These are phyloP conservation scores for Arnoldichthys spilopterus DNA, from an alignment of 2,797 vertebrate genomes.

Conservation along the genomic window DNA sequence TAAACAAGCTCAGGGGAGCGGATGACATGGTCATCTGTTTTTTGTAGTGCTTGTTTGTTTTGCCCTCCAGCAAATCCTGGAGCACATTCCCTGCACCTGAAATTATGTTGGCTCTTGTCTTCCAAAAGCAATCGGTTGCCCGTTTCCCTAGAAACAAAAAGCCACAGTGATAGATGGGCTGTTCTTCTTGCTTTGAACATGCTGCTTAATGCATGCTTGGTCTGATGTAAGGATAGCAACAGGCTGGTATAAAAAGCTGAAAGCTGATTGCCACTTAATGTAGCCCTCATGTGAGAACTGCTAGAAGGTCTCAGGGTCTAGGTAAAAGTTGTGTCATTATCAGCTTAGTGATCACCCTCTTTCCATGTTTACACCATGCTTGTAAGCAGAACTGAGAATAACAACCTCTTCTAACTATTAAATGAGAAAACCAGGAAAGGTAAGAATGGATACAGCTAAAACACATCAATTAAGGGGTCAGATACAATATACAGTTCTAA, in stretches of 20 bases:
- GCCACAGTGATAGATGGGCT: constrained; percentile 35
- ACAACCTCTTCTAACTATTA: background rate
- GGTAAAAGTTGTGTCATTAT: background rate
- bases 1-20: constrained; percentile 18
- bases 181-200: constrained; percentile 20
- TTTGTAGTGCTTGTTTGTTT: constrained; percentile 47
- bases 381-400: background rate
- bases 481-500: background rate
- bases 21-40: constrained; percentile 37
- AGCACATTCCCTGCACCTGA: constrained; percentile 39
- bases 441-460: background rate
- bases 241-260: background rate
- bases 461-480: background rate
- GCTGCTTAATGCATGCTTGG: constrained; percentile 23
- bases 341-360: background rate
- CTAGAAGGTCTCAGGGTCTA: background rate
- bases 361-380: background rate
- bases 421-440: background rate
- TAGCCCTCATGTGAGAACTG: background rate
- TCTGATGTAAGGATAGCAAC: constrained; percentile 29
- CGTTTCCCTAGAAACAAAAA: constrained; percentile 61
- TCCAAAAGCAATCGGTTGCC: constrained; percentile 50
- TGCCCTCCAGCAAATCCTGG: constrained; percentile 34
- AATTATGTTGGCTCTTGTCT: constrained; percentile 46
- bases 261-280: background rate